Base-by-base conservation (phyloP, 2,113 vertebrate genomes). In the Osmerus eperlanus region DNA sequence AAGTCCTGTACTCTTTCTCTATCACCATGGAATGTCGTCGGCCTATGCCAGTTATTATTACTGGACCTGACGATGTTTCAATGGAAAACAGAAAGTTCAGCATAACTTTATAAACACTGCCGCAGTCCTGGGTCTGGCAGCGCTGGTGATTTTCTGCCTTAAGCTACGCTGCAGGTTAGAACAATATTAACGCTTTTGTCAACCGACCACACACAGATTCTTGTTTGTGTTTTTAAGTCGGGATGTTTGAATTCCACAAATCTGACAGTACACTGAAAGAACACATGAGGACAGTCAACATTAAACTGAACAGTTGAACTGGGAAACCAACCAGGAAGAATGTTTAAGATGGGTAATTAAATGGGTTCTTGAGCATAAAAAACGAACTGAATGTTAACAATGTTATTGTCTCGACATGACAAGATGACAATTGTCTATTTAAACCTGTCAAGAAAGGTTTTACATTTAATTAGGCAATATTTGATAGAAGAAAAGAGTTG, bases 281-380 rank as follows among this genome's bases (percentile, higher is more conserved):
- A 75, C 65, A 21, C 32, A 32, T 63, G 32, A 6, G 59, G 73
- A 21, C 55, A 55, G 65, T 6, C 16, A 6, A 64, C 60, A 61
- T 62, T 67, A 23, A 18, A 41, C 65, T 73, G 53, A 75, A 72
- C 54, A 58, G 63, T 36, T 62, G 63, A 71, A 81, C 67, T 53
- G 25, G 11, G 68, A 77, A 77, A 81, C 55, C 71, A 28, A 23
- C 19, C 7, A 21, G 19, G 4, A 12, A 59, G 56, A 19, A 21
- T 2, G 21, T 36, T 36, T 36, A 36, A 36, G 32, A 36, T 36
- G 32, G 32, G 32, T 36, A 7, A 36, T 36, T 36, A 59, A 59
- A 21, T 59, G 11, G n/a, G 56, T 21, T 21, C 18, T 59, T 8
- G 56, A 2, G 56, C 56, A 59, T 59, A 12, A 59, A 59, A 59